A percentile compares a stretch with the other conserved stretches of the same genome.
Conservation (phyloP, 2,888 invertebrate genomes). For the Coenonympha arcania region DNA sequence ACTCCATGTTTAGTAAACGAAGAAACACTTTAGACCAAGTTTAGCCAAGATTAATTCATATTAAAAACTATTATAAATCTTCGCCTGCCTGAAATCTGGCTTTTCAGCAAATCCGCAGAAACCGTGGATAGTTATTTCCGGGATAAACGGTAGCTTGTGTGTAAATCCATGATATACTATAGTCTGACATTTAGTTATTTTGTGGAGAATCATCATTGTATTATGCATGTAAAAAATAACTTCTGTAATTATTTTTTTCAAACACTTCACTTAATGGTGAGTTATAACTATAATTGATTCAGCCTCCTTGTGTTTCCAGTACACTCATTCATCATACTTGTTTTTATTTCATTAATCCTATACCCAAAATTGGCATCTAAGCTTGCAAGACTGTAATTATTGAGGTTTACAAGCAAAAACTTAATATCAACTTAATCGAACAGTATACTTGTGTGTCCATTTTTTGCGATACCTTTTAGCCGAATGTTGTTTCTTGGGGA, state of each 20-base stretch:
- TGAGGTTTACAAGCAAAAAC: not conserved
- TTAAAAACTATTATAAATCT: too few relatives aligned
- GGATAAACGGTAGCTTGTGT: too few relatives aligned
- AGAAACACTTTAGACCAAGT: too few relatives aligned
- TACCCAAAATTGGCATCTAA: not conserved
- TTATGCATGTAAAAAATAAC: too few relatives aligned
- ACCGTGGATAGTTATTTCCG: too few relatives aligned
- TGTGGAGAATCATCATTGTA: too few relatives aligned
- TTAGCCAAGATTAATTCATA: too few relatives aligned
- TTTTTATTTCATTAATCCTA: not conserved
- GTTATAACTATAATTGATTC: not conserved
- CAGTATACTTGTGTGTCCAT: not conserved
- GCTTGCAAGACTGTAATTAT: not conserved
- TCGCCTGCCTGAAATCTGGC: too few relatives aligned
- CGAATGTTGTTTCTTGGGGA: not conserved
- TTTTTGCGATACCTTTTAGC: constrained; percentile 1
- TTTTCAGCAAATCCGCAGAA: too few relatives aligned
- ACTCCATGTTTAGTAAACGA: too few relatives aligned
- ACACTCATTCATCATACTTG: not conserved
- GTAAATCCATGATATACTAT: too few relatives aligned
- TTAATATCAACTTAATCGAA: not conserved
- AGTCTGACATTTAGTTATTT: too few relatives aligned
- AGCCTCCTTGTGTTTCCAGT: not conserved
- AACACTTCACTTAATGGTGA: not conserved
- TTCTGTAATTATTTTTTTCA: not conserved